phyloP scores from a whole-genome alignment of 2,888 invertebrate species.

The Amaurobius ferox region DNA sequence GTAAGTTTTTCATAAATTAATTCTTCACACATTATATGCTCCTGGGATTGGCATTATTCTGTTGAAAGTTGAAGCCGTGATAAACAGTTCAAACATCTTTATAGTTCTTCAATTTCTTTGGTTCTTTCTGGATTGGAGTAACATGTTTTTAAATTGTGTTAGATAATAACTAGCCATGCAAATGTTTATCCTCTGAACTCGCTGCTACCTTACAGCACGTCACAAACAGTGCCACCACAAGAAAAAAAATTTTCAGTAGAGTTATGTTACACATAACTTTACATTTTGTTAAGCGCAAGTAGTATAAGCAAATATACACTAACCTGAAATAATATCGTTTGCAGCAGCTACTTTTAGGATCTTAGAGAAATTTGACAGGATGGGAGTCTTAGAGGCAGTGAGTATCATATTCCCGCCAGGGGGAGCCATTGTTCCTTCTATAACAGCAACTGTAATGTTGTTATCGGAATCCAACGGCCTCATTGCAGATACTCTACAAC shows the following conservation, averaged over 20 bases:
- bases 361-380: conserved; percentile 71
- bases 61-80: too few relatives aligned
- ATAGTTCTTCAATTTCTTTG: too few relatives aligned
- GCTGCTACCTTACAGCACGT: too few relatives aligned
- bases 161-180: too few relatives aligned
- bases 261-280: neutral
- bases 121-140: too few relatives aligned
- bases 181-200: too few relatives aligned
- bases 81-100: too few relatives aligned
- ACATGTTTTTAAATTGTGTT: too few relatives aligned
- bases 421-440: conserved; percentile 69
- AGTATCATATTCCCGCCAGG: conserved; percentile 67
- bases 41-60: too few relatives aligned
- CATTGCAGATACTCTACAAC: conserved; percentile 66
- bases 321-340: conserved; percentile 41
- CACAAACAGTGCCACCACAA: neutral
- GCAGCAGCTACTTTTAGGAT: conserved; percentile 67
- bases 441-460: conserved; percentile 54
- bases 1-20: too few relatives aligned
- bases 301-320: neutral
- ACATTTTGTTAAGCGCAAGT: neutral
- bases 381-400: conserved; percentile 68
- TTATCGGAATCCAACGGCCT: conserved; percentile 22
- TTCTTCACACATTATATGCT: too few relatives aligned
- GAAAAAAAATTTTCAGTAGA: neutral